Evolutionary conservation across 2,113 vertebrate species (phyloP), one percentile per base, ranked within the genome.

Genomic region (Sorex araneus): DNA sequence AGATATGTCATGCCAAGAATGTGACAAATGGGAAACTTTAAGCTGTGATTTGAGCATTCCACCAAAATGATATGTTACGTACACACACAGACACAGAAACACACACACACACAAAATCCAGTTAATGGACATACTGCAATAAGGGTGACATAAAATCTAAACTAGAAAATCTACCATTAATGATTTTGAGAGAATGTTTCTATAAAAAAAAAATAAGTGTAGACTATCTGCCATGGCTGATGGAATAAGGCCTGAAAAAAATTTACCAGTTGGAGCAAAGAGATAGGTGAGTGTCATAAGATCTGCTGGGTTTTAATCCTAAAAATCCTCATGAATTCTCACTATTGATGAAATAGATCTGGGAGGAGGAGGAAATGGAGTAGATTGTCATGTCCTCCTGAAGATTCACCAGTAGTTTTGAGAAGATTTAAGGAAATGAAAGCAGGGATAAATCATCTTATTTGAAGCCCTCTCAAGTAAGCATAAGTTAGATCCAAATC

Each of bases 241-340:
- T 30, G 34, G 19, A 71, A 92, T 57, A 69, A 89, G 23, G 8
- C 11, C 43, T 94, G 89, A 47, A 32, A 54, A 54, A 69, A 90
- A 57, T 89, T 21, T 73, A 16, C 15, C 66, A 25, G 12, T 23
- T 82, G 66, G 50, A 79, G 79, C 27, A 82, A 63, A 23, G 60
- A 64, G 60, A 40, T 40, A 7, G 40, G 3, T 28, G 3, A 89
- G 28, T 21, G 6, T 74, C 27, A 13, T 75, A 79, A 10, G 25
- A 32, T 82, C 77, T 74, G n/a, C 40, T 70, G 19, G 8, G 47
- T 92, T 92, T 93, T 87, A 88, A 74, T 75, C 45, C 63, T 10
- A 19, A 28, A 77, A 10, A 78, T 21, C 27, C 66, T 74, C 23
- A 23, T 64, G 64, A 74, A 74, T 25, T 85, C 11, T 73, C 30